Conservation (phyloP, 2,797 vertebrate species). For the Malacoraja senta region DNA sequence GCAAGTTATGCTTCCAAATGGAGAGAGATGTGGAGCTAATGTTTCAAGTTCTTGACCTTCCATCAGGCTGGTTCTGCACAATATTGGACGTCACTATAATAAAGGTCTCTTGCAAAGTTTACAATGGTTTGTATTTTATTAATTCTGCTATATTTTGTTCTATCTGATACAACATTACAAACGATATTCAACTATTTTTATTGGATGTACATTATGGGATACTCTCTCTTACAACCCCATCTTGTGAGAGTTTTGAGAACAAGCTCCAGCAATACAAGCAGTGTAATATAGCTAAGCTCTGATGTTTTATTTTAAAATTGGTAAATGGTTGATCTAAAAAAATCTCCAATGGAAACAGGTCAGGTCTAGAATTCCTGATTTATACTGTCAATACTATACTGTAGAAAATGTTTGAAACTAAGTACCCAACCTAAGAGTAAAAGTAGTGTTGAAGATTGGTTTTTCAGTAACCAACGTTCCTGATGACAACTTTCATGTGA, state of each 20-base stretch:
- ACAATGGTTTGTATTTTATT: constrained; percentile 31
- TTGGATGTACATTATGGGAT: constrained; percentile 9
- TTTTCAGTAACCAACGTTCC: neutral
- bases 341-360: neutral
- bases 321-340: neutral
- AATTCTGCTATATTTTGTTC: neutral
- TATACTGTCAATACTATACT: neutral
- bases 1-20: too few species aligned
- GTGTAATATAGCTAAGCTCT: neutral
- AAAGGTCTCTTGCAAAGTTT: constrained; percentile 13
- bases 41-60: too few species aligned
- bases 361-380: neutral
- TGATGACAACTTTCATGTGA: neutral
- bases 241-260: constrained; percentile 16
- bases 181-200: neutral
- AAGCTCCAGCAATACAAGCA: constrained; percentile 2
- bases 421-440: neutral
- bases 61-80: neutral
- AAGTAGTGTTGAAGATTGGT: neutral
- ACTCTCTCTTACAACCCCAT: constrained; percentile 23
- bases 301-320: neutral
- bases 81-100: constrained; percentile 8
- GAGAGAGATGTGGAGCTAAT: too few species aligned
- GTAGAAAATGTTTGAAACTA: neutral
- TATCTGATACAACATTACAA: neutral